Base-by-base conservation (phyloP, 2,113 vertebrate species). In the Chaenocephalus aceratus region DNA sequence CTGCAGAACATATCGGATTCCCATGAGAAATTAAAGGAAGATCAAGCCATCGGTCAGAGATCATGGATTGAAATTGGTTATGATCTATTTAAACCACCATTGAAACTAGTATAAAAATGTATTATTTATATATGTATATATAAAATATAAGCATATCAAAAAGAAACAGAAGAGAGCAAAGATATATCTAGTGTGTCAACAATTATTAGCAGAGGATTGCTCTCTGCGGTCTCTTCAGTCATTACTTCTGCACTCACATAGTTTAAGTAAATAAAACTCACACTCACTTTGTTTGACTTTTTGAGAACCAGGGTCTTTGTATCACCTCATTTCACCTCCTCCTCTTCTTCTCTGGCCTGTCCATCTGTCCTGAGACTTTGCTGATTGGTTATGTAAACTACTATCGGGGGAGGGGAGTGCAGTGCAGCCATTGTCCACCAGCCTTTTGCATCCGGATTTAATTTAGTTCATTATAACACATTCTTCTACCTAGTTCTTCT, bases 351-450 rank as follows among this genome's bases (percentile, higher is more conserved):
- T 86, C 46, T 57, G 18, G 72, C 61, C 57, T 67, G 74, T 85
- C 81, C 86, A 83, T 88, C 84, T 88, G 88, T 71, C 80, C 74
- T 65, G 71, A 75, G 14, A 71, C 60, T 68, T 18, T 75, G 68
- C 61, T 84, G 62, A 72, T 66, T 84, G 51, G 72, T 77, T 78
- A 45, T 82, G 54, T 73, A 34, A 62, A 63, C 53, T 30, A 65
- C 46, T 49, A 41, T 41, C 18, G 68, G 75, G 73, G 80, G 62
- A 80, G 15, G 73, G 63, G 76, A 68, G 51, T 18, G 44, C 45
- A 68, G 51, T 18, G 44, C 45, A 46, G 62, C 53, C 52, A 75
- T 79, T 85, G 58, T 79, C 23, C 61, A 84, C 54, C 58, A 69
- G 46, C 41, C 67, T 59, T 45, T 72, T 76, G 12, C 26, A 67